Evolutionary conservation across 2,888 invertebrate species (phyloP).

Genomic region (Candidula unifasciata): DNA sequence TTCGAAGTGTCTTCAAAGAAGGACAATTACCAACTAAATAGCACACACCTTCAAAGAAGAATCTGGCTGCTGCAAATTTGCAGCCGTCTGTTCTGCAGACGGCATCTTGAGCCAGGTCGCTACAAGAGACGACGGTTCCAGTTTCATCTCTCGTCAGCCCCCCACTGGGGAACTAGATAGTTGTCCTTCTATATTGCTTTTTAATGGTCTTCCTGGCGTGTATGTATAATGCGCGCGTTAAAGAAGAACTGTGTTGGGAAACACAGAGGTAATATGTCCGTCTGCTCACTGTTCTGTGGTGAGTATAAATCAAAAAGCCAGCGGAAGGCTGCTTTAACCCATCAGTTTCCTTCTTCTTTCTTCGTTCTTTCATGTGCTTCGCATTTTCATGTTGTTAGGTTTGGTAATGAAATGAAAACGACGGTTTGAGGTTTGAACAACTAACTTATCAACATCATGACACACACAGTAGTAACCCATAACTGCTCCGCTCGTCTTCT

Average conservation of each 20-base stretch:
- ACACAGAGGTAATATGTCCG: no score
- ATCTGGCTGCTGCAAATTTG: neutral
- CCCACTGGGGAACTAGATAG: slow-evolving; percentile 5
- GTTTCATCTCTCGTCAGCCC: slow-evolving; percentile 34
- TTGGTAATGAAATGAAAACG: no score
- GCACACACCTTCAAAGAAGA: neutral
- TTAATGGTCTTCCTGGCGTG: slow-evolving; percentile 35
- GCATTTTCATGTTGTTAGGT: no score
- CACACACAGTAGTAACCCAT: no score
- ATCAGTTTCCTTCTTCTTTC: no score
- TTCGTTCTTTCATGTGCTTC: no score
- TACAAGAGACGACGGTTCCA: slow-evolving; percentile 7
- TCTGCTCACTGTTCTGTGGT: no score
- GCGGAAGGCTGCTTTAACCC: neutral
- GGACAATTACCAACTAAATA: neutral
- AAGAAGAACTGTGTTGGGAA: neutral
- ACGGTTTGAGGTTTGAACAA: no score
- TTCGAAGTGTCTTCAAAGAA: no score
- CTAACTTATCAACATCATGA: no score
- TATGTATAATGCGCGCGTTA: slow-evolving; percentile 15
- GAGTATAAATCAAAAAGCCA: neutral
- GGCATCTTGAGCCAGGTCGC: neutral
- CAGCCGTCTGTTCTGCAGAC: neutral
- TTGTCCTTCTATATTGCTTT: slow-evolving; percentile 24
- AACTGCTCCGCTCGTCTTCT: no score